These are phyloP conservation scores for Nasua narica DNA, from an alignment of 2,797 vertebrate species.

Conservation along the genomic window DNA sequence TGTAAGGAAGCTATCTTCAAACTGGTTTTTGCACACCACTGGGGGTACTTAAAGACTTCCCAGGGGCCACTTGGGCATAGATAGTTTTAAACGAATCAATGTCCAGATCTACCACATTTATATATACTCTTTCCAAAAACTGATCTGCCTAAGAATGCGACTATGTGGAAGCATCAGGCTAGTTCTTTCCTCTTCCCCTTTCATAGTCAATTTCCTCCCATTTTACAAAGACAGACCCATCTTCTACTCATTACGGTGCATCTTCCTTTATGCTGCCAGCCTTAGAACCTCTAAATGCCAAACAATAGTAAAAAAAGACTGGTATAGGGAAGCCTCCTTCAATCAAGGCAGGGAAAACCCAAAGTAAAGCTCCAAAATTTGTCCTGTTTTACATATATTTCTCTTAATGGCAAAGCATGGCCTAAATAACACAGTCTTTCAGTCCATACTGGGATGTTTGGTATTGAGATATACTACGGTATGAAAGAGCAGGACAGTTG, in stretches of 20 bases:
- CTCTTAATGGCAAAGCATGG: neutral
- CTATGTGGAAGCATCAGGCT: neutral
- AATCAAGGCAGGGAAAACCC: neutral
- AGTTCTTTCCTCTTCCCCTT: neutral
- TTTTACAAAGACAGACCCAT: neutral
- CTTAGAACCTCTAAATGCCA: neutral
- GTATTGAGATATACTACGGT: neutral
- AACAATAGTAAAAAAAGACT: neutral
- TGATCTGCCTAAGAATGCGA: neutral
- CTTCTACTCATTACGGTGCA: neutral
- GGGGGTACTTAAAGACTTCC: neutral
- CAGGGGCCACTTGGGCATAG: neutral
- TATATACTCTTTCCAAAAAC: neutral
- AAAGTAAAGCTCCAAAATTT: neutral
- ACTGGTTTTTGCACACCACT: neutral
- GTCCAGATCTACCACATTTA: neutral
- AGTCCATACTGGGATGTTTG: neutral
- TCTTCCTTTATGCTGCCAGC: neutral
- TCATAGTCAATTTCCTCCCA: neutral
- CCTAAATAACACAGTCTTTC: neutral
- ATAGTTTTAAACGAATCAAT: neutral
- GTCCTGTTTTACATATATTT: neutral
- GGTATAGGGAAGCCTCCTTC: neutral
- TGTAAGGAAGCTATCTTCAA: neutral
- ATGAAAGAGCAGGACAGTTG: neutral